Conservation (phyloP, 2,888 invertebrate genomes). For the Salpingus planirostris region DNA sequence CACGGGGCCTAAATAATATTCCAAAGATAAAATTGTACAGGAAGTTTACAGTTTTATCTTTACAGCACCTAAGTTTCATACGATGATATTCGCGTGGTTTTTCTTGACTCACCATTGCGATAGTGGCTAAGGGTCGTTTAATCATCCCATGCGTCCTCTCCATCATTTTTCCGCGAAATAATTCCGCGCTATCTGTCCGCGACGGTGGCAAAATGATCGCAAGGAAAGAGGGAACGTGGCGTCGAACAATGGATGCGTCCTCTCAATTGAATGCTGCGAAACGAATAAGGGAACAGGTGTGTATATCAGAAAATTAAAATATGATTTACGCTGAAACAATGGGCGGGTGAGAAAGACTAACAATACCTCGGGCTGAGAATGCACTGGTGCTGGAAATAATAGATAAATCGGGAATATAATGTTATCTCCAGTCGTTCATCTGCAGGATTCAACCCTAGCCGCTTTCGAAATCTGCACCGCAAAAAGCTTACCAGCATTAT, state of each 20-base stretch:
- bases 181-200: not conserved
- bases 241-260: constrained; percentile 14
- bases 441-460: constrained; percentile 29
- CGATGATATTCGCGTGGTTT: too few relatives aligned
- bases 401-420: constrained; percentile 35
- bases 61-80: too few relatives aligned
- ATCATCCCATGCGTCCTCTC: too few relatives aligned
- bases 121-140: too few relatives aligned
- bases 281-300: constrained; percentile 18
- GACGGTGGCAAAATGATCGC: not conserved
- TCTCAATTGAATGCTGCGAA: constrained; percentile 12
- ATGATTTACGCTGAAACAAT: constrained; percentile 34
- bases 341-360: constrained; percentile 33
- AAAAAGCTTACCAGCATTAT: constrained; percentile 27
- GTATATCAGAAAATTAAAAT: constrained; percentile 32
- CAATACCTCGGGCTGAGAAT: constrained; percentile 31
- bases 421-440: constrained; percentile 34
- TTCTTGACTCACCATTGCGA: too few relatives aligned
- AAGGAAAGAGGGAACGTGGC: constrained; percentile 7
- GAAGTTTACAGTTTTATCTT: too few relatives aligned
- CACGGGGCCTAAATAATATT: too few relatives aligned
- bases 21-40: too few relatives aligned
- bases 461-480: constrained; percentile 31
- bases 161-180: too few relatives aligned
- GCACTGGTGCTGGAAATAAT: constrained; percentile 31